phyloP scores from a whole-genome alignment of 2,113 vertebrate species.

The Onychostoma macrolepis region DNA sequence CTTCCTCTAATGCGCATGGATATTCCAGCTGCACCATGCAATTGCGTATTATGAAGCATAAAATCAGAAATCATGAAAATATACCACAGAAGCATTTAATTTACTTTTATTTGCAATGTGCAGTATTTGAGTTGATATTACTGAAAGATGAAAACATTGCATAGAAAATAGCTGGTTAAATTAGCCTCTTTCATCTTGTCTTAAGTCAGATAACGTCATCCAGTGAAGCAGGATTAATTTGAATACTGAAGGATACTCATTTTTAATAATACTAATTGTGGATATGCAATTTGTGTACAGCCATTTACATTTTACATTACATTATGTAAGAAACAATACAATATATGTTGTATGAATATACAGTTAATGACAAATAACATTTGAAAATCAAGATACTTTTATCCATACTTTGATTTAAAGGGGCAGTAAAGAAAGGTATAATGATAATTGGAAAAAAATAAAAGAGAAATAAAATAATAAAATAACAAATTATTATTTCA shows the following conservation, averaged over 20 bases:
- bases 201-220: background rate
- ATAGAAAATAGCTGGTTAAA: background rate
- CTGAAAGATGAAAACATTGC: background rate
- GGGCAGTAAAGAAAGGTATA: no score
- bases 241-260: background rate
- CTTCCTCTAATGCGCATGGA: conserved; percentile 11
- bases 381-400: background rate
- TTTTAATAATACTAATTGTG: background rate
- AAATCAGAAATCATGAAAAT: background rate
- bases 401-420: no score
- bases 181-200: background rate
- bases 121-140: background rate
- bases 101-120: background rate
- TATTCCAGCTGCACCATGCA: conserved; percentile 19
- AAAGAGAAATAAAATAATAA: no score
- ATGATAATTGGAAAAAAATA: no score
- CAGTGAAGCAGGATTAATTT: background rate
- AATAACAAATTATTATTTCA: no score
- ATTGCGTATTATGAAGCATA: background rate
- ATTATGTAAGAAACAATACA: background rate
- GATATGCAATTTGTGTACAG: background rate
- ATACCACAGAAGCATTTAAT: conserved; percentile 12
- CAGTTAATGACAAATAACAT: background rate
- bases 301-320: background rate
- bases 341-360: background rate